phyloP scores from a whole-genome alignment of 1,140 invertebrate species.

The Caenorhabditis remanei region DNA sequence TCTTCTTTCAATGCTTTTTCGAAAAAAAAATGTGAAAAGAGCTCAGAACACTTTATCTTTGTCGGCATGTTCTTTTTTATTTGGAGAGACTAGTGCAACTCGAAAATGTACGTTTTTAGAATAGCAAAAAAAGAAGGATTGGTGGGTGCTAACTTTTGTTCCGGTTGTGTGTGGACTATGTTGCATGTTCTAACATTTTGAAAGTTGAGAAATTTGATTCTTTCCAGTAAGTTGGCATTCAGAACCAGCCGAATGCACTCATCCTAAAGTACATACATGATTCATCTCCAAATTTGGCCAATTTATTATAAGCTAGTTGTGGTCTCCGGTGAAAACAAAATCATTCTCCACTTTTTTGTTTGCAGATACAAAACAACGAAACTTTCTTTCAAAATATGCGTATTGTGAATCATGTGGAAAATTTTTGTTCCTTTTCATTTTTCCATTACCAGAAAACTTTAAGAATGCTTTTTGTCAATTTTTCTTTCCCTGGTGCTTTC shows the following conservation, averaged over 20 bases:
- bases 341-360: too few species aligned
- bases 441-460: background rate
- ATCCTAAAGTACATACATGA: too few species aligned
- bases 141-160: background rate
- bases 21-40: background rate
- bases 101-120: background rate
- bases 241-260: too few species aligned
- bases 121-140: background rate
- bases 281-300: too few species aligned
- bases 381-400: background rate
- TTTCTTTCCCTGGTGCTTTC: background rate
- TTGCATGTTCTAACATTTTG: background rate
- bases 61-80: slow-evolving; percentile 5
- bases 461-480: background rate
- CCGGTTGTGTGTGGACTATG: background rate
- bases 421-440: background rate
- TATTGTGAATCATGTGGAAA: background rate
- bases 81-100: background rate
- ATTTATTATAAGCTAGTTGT: too few species aligned
- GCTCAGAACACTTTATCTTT: background rate
- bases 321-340: too few species aligned
- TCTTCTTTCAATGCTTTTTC: background rate
- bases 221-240: too few species aligned
- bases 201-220: background rate
- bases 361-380: background rate